Evolutionary conservation across 2,113 vertebrate genomes (phyloP).

Genomic region (Daubentonia madagascariensis): DNA sequence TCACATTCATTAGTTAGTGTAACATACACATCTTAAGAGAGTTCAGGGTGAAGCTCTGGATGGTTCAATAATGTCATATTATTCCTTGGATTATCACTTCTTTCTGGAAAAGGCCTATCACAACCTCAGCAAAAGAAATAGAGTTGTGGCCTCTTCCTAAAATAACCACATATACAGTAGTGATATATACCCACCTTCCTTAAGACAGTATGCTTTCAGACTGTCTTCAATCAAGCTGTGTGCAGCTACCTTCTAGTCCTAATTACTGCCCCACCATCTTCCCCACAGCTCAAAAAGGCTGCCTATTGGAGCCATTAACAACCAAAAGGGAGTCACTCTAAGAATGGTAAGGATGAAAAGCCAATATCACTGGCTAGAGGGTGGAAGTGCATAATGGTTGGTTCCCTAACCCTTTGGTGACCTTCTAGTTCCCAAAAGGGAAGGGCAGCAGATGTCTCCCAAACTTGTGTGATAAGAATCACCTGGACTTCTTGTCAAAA

Average conservation of each 20-base stretch:
- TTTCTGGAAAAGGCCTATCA: not conserved
- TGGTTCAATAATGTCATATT: not conserved
- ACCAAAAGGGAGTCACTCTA: not conserved
- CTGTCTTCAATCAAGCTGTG: not conserved
- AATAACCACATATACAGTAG: not conserved
- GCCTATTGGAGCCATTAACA: not conserved
- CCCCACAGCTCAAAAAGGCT: not conserved
- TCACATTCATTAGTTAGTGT: not conserved
- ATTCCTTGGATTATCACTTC: not conserved
- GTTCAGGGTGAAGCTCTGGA: not conserved
- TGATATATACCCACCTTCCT: not conserved
- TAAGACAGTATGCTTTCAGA: not conserved
- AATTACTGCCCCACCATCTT: not conserved
- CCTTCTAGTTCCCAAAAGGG: not conserved
- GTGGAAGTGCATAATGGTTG: not conserved
- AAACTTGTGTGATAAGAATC: not conserved
- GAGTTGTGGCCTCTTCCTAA: not conserved
- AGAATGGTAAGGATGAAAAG: not conserved
- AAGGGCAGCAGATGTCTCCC: not conserved
- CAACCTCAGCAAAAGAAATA: not conserved
- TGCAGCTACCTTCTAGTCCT: not conserved
- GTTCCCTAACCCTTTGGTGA: not conserved
- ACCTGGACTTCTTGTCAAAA: not conserved
- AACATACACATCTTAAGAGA: not conserved
- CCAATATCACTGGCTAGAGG: not conserved